Evolutionary conservation across 2,888 invertebrate genomes (phyloP).

Genomic region (Congeria kusceri): DNA sequence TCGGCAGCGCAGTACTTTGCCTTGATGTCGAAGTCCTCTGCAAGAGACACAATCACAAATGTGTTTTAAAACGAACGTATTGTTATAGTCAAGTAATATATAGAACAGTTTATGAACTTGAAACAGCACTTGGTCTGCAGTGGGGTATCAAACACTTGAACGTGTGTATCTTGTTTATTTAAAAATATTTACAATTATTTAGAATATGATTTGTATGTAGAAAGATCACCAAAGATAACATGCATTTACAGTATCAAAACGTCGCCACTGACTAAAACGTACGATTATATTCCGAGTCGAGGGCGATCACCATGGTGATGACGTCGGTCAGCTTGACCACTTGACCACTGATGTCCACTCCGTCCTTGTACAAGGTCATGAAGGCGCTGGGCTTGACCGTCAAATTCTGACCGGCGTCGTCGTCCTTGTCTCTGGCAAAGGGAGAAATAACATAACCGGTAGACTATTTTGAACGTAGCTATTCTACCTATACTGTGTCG

Average conservation of each 20-base stretch:
- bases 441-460: no score
- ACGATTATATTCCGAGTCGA: conserved; percentile 22
- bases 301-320: conserved; percentile 59
- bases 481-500: no score
- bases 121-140: not conserved
- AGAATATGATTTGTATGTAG: no score
- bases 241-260: no score
- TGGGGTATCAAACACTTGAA: no score
- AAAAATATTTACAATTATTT: no score
- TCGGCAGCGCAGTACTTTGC: conserved; percentile 57
- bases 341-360: conserved; percentile 53
- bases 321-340: conserved; percentile 59
- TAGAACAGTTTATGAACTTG: not conserved
- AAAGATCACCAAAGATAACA: no score
- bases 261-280: no score
- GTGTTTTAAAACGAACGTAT: not conserved
- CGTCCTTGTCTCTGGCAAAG: conserved; percentile 46
- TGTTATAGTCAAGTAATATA: not conserved
- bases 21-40: conserved; percentile 67
- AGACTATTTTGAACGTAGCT: no score
- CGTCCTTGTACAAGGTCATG: conserved; percentile 62
- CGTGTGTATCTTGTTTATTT: no score
- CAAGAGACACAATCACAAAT: not conserved
- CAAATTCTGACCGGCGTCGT: conserved; percentile 54
- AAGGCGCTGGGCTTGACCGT: conserved; percentile 55